phyloP scores from a whole-genome alignment of 2,113 vertebrate genomes.

The Platysternon megacephalum region DNA sequence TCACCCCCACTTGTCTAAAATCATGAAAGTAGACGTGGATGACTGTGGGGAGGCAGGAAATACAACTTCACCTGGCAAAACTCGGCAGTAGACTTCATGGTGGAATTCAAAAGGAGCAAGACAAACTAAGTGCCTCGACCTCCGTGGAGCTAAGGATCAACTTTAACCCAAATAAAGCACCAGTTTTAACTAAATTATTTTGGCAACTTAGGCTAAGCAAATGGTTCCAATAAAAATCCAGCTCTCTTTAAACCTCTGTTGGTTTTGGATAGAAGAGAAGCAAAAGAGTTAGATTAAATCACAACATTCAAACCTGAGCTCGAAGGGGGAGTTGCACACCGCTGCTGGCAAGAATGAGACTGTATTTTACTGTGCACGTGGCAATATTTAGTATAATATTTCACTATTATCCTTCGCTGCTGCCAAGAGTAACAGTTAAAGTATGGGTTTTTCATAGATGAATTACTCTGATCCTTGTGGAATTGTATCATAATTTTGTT shows the following conservation, averaged over 20 bases:
- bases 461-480: conserved; percentile 69
- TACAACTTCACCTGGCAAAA: conserved; percentile 27
- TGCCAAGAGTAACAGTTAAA: conserved; percentile 79
- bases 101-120: conserved; percentile 42
- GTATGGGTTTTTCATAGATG: conserved; percentile 70
- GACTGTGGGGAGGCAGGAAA: background rate
- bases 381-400: conserved; percentile 81
- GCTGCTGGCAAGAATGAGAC: conserved; percentile 64
- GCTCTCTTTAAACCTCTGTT: conserved; percentile 74
- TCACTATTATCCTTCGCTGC: conserved; percentile 68
- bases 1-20: background rate
- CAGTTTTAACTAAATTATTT: conserved; percentile 77
- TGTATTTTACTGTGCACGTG: conserved; percentile 75
- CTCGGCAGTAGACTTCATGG: background rate
- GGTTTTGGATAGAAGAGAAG: conserved; percentile 76
- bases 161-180: conserved; percentile 76
- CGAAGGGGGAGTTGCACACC: conserved; percentile 45
- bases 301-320: conserved; percentile 69
- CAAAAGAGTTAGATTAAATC: conserved; percentile 75
- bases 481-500: conserved; percentile 76
- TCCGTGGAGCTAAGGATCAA: conserved; percentile 69
- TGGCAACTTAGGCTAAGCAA: conserved; percentile 73
- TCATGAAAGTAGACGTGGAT: background rate
- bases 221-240: conserved; percentile 80
- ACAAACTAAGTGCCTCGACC: conserved; percentile 58